Percentiles rank a stretch among this genome's conserved stretches.
Evolutionary conservation across 2,113 vertebrate species (phyloP).

Genomic region (Hemicordylus capensis): DNA sequence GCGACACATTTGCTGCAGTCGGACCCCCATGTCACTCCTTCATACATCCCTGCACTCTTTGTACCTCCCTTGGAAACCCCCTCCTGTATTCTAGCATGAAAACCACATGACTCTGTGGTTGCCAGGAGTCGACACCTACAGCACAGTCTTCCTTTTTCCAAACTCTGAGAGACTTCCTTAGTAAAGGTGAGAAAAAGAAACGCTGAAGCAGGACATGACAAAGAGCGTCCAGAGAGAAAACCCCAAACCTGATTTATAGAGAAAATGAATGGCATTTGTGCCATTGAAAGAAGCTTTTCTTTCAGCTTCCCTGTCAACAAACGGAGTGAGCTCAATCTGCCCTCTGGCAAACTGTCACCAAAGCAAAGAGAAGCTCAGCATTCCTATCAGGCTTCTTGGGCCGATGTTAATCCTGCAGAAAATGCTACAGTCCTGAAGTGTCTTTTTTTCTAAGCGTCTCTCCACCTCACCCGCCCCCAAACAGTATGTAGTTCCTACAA

Average conservation of each 20-base stretch:
- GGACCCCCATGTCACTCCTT: neutral
- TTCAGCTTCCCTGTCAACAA: conserved; percentile 8
- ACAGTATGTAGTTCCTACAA: conserved; percentile 35
- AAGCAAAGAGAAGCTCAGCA: conserved; percentile 55
- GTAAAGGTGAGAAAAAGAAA: neutral
- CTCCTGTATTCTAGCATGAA: too few relatives aligned
- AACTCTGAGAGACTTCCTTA: conserved; percentile 34
- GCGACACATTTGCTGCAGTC: conserved; percentile 4
- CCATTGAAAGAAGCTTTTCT: conserved; percentile 17
- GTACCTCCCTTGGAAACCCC: too few relatives aligned
- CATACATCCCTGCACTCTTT: neutral
- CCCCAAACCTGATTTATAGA: neutral
- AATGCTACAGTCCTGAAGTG: conserved; percentile 63
- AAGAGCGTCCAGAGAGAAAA: neutral
- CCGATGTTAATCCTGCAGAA: conserved; percentile 60
- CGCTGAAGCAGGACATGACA: neutral
- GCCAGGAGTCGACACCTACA: too few relatives aligned
- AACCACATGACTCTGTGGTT: too few relatives aligned
- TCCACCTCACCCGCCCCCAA: too few relatives aligned
- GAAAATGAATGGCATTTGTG: conserved; percentile 28
- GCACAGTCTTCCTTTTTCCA: too few relatives aligned
- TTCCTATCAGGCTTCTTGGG: conserved; percentile 54
- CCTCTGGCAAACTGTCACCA: conserved; percentile 39
- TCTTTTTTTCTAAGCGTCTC: too few relatives aligned
- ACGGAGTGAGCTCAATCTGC: conserved; percentile 26